Evolutionary conservation across 2,888 invertebrate species (phyloP), one percentile per base, ranked within the genome.

Genomic region (Athalia cordata): DNA sequence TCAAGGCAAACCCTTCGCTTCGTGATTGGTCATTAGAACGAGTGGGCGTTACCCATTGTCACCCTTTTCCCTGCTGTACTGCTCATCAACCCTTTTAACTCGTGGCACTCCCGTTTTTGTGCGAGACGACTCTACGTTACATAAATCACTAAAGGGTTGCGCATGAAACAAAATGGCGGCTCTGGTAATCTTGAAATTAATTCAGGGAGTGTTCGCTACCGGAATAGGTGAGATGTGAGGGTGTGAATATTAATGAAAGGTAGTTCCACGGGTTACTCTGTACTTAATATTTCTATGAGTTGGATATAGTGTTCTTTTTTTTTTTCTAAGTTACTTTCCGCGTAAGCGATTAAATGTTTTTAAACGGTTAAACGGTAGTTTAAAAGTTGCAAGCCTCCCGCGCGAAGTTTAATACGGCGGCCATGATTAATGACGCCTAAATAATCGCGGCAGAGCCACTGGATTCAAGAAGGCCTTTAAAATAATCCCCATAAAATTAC

Each of bases 401-500:
- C 55, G 78, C 64, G 50, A 15, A 55, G 50, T 76, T 61, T 79
- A 81, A 81, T 81, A 81, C 82, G 80, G 79, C 82, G 81, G 82
- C 78, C 82, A 84, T 87, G 86, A 85, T 86, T 87, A 85, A 87
- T 86, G 86, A 85, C 81, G 83, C 81, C 84, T 80, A 83, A 83
- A 85, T 84, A 85, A 86, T 85, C 84, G 86, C 81, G 80, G 80
- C 81, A 84, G 82, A 84, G 85, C 84, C 82, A 83, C 83, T 83
- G 85, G 83, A 84, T 85, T 81, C 81, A 81, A 82, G 81, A 84
- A 83, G 81, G 82, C 85, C 84, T 84, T 86, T 86, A 84, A 86
- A 86, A 86, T 86, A 86, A 87, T 87, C 86, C 85, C 85, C 83
- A 82, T 83, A 83, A 84, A 85, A 85, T 87, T 86, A 86, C 86